phyloP scores from a whole-genome alignment of 2,888 invertebrate species.

The Hyles lineata region DNA sequence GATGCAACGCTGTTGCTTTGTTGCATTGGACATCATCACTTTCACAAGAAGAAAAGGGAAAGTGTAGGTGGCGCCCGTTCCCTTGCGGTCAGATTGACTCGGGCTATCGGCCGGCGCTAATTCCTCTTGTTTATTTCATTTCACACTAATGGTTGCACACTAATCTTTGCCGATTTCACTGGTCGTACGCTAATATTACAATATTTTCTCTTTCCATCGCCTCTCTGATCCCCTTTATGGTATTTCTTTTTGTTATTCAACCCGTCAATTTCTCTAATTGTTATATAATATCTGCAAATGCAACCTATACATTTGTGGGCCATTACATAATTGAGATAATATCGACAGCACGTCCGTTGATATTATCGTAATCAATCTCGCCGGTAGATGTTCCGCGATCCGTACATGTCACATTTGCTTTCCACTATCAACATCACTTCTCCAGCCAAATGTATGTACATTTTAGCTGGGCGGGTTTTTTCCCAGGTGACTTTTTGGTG shows the following conservation, averaged over 20 bases:
- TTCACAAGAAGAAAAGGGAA: slow-evolving; percentile 83
- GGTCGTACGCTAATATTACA: slow-evolving; percentile 45
- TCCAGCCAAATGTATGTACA: slow-evolving; percentile 28
- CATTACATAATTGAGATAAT: slow-evolving; percentile 48
- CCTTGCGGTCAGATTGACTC: slow-evolving; percentile 81
- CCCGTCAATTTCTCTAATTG: slow-evolving; percentile 44
- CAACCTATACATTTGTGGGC: slow-evolving; percentile 37
- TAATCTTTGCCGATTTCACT: slow-evolving; percentile 64
- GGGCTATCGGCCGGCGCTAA: slow-evolving; percentile 73
- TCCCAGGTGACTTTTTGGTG: not conserved
- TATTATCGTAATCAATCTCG: slow-evolving; percentile 68
- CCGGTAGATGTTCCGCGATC: slow-evolving; percentile 56
- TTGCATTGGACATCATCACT: slow-evolving; percentile 80
- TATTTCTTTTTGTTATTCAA: slow-evolving; percentile 38
- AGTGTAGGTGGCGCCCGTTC: slow-evolving; percentile 75
- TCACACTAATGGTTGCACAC: slow-evolving; percentile 65
- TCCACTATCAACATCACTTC: slow-evolving; percentile 35
- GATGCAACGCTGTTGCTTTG: slow-evolving; percentile 70
- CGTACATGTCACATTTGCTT: slow-evolving; percentile 55
- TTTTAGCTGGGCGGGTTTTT: not conserved
- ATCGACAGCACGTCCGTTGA: slow-evolving; percentile 63
- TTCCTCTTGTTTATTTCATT: slow-evolving; percentile 78
- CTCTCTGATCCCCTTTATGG: slow-evolving; percentile 24
- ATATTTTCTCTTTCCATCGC: slow-evolving; percentile 37
- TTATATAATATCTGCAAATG: slow-evolving; percentile 53